phyloP scores from a whole-genome alignment of 2,888 invertebrate genomes.

The Crepidodera aurea region DNA sequence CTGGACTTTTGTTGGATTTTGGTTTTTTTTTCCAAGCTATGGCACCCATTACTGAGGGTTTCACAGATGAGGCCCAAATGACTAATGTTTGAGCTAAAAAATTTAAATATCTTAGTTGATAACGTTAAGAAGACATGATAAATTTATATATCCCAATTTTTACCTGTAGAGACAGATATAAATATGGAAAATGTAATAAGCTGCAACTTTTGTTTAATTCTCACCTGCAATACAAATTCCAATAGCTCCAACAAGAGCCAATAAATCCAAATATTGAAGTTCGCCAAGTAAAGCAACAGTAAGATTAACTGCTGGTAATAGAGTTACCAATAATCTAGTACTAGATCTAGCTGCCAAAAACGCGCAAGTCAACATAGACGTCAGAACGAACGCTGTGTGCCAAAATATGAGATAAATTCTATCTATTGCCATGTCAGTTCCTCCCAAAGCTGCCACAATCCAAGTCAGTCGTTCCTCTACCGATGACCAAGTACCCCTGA shows the following conservation, averaged over 20 bases:
- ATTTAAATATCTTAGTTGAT: too few species aligned
- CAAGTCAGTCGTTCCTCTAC: constrained; percentile 57
- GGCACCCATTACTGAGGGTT: constrained; percentile 21
- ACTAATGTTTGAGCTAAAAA: constrained; percentile 46
- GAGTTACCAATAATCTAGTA: constrained; percentile 52
- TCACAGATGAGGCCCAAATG: constrained; percentile 31
- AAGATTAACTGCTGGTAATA: constrained; percentile 56
- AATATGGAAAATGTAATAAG: too few species aligned
- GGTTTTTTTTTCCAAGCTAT: constrained; percentile 35
- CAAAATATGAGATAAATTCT: constrained; percentile 55
- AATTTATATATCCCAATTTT: too few species aligned
- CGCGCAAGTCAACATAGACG: constrained; percentile 57
- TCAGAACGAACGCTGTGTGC: constrained; percentile 55
- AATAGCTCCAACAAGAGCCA: constrained; percentile 44
- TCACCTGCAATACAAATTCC: constrained; percentile 46
- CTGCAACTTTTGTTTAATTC: too few species aligned
- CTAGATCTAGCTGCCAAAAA: constrained; percentile 54
- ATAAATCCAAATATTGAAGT: constrained; percentile 48
- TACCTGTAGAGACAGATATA: too few species aligned
- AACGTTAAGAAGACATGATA: too few species aligned
- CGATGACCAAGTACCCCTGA: constrained; percentile 54
- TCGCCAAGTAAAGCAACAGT: constrained; percentile 51
- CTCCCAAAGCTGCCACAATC: constrained; percentile 57
- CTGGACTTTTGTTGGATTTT: neutral
- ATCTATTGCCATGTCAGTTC: constrained; percentile 58